Base-by-base conservation (phyloP, 2,888 invertebrate species). In the Mythimna lalbum region DNA sequence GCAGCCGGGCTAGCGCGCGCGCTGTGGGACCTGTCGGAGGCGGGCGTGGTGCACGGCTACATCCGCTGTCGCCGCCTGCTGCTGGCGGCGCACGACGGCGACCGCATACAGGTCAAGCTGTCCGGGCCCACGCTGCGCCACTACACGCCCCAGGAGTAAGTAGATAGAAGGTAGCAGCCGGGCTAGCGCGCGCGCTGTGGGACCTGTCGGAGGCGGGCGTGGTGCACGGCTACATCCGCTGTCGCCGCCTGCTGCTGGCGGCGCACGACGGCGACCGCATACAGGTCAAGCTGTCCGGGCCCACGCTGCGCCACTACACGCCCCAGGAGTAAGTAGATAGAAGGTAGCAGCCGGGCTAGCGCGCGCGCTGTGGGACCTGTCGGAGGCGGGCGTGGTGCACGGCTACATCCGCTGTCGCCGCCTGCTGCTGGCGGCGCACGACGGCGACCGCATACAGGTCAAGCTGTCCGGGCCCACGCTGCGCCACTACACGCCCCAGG, bases 401-500 rank as follows among this genome's bases (percentile, higher is more conserved):
- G 98, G 98, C 19, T 97, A 97, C 88, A 97, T 99, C 71, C 96
- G 99, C 66, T 98, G 98, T 90, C 96, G 97, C 50, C 98, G 98
- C 88, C 93, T 99, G 74, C 95, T 98, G 87, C 98, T 99, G n/a
- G 97, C 97, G 65, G 96, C 96, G 59, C 98, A 97, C 86, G 97
- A 97, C 79, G 97, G 97, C 14, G 94, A 94, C 59, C 90, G 95
- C 43, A 97, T 99, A 84, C 96, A 97, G 69, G 98, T 98, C 39
- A 98, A 98, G 94, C 96, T 99, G 61, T 96, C 97, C 52, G 99
- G 99, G 91, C 98, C 98, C 9, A 98, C 98, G 77, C 96, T 98
- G 70, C 95, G 97, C 36, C 95, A 96, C 52, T 95, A 97, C 89
- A 94, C 96, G 43, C 92, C 96, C 33, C 91, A 95, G 71, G 98